These are phyloP conservation scores for Tigriopus californicus DNA, from an alignment of 2,888 invertebrate species.

Conservation along the genomic window DNA sequence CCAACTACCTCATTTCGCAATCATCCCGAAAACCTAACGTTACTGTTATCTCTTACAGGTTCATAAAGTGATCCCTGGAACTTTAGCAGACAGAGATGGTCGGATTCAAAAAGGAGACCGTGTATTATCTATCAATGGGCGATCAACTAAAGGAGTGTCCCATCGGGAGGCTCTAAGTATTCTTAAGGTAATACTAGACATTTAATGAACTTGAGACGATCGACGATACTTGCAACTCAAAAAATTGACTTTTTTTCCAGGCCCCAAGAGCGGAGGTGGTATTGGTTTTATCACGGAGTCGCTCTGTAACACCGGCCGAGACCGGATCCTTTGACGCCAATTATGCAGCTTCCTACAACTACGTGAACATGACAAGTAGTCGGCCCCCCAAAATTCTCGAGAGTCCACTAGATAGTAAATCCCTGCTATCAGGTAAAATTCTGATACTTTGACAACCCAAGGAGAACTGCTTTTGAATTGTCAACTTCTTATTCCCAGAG, in stretches of 20 bases:
- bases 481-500: conserved; percentile 15
- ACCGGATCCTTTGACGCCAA: conserved; percentile 15
- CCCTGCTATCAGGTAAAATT: conserved; percentile 22
- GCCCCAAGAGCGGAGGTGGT: conserved; percentile 58
- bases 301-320: conserved; percentile 24
- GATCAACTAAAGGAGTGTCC: conserved; percentile 57
- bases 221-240: conserved; percentile 6
- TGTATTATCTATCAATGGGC: conserved; percentile 71
- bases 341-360: conserved; percentile 16
- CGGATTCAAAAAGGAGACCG: conserved; percentile 66
- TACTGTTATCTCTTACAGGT: conserved; percentile 36
- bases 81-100: conserved; percentile 69
- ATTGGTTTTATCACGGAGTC: conserved; percentile 46
- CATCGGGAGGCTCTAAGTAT: conserved; percentile 70
- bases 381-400: conserved; percentile 23
- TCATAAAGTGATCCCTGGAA: conserved; percentile 65
- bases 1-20: not conserved
- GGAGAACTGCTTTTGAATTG: not conserved
- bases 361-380: conserved; percentile 17
- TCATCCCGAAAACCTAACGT: not conserved
- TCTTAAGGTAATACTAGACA: conserved; percentile 44
- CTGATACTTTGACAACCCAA: not conserved
- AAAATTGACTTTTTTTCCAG: conserved; percentile 34
- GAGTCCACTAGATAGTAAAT: conserved; percentile 22
- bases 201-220: not conserved